Evolutionary conservation across 2,113 vertebrate species (phyloP).

Genomic region (Lamprologus sp.): DNA sequence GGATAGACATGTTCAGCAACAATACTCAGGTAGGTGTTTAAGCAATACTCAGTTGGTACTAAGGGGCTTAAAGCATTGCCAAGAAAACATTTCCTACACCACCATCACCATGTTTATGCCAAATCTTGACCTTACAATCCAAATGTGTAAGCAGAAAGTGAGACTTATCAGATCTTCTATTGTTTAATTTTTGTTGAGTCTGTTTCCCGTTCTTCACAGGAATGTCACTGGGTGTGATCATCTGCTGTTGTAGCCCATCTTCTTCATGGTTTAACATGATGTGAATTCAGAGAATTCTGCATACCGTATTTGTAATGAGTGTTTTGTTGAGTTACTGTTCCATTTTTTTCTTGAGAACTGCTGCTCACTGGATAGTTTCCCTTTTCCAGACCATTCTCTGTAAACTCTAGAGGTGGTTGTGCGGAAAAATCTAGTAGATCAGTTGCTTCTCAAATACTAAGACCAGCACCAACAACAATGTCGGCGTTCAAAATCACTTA

Average conservation of each 20-base stretch:
- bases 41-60: not conserved
- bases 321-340: not conserved
- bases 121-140: not conserved
- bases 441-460: not conserved
- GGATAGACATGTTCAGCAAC: not conserved
- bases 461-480: not conserved
- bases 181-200: not conserved
- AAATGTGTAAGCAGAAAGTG: not conserved
- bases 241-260: not conserved
- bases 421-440: not conserved
- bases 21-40: not conserved
- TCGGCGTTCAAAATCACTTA: not conserved
- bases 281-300: not conserved
- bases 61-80: not conserved
- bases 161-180: not conserved
- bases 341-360: not conserved
- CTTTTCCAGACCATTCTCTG: not conserved
- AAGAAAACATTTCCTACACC: not conserved
- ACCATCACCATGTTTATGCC: not conserved
- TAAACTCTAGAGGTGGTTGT: not conserved
- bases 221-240: not conserved
- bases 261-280: not conserved
- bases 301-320: not conserved
- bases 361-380: not conserved
- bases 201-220: accelerated